These are phyloP conservation scores for Mus minutoides DNA, from an alignment of 2,797 vertebrate genomes.

Conservation along the genomic window DNA sequence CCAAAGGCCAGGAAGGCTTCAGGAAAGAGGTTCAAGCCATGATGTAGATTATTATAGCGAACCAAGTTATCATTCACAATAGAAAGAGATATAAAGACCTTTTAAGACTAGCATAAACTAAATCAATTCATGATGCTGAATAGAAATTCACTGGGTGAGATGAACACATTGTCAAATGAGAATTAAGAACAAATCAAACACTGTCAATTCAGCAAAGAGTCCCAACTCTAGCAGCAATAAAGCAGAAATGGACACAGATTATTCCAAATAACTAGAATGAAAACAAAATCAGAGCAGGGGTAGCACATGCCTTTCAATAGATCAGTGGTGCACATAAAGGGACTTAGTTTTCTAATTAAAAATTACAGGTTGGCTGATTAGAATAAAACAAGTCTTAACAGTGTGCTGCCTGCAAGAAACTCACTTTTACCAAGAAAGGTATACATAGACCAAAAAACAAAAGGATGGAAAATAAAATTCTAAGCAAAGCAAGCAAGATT, in stretches of 20 bases:
- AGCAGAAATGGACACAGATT: not conserved
- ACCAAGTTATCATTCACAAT: not conserved
- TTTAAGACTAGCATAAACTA: not conserved
- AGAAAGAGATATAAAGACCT: not conserved
- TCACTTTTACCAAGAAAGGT: not conserved
- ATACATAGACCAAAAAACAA: not conserved
- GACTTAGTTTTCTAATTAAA: not conserved
- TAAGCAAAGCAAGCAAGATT: not conserved
- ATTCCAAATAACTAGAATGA: not conserved
- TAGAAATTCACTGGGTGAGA: not conserved
- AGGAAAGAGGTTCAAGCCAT: not conserved
- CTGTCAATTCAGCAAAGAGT: not conserved
- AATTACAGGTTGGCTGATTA: not conserved
- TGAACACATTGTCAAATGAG: not conserved
- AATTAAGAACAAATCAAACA: not conserved
- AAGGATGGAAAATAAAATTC: not conserved
- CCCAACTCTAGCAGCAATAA: not conserved
- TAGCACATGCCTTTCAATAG: not conserved
- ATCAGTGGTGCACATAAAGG: not conserved
- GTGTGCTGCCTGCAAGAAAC: not conserved
- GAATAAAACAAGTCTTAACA: not conserved
- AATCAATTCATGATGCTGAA: not conserved
- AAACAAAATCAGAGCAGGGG: not conserved
- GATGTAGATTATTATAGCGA: not conserved
- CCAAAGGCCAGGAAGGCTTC: not conserved